Base-by-base conservation (phyloP, 2,888 invertebrate genomes). In the Aplocera efformata region DNA sequence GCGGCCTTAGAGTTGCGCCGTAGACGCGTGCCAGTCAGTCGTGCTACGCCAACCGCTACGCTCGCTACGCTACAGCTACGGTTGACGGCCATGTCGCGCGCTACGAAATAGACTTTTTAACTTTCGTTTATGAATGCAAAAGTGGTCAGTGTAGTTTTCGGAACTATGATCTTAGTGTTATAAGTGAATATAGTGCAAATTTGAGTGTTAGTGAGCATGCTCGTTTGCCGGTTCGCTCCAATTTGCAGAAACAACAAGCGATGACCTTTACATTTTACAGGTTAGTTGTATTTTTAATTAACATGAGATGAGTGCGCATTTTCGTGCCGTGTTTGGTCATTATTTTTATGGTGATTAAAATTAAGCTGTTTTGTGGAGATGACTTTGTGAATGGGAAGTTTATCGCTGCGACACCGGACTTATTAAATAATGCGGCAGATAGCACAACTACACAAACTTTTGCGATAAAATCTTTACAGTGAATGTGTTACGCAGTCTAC, bases 241-340 rank as follows among this genome's bases (percentile, higher is more conserved):
- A 69, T 71, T 72, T 67, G 67, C 72, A 66, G 67, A 70, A 65
- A 72, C 74, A 73, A 67, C 68, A 65, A 56, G 58, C 79, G 67
- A 83, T 83, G 84, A 78, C 73, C 76, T 73, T 75, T 59, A 55
- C 64, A 72, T 79, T 81, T 74, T 66, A 58, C 84, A 82, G 84
- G 84, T 84, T 69, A 81, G 82, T 79, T 74, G 65, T 79, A 67
- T 77, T 78, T 76, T 76, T 81, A 76, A 80, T 79, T 74, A 76
- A 68, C 63, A 57, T 50, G 59, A 55, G 58, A 63, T 61, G 64
- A 59, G 55, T 50, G 49, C 44, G 43, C 35, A 33, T 39, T 56
- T 51, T 52, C 44, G 34, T 33, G 34, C 21, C 24, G 43, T 39
- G 44, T 33, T 32, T 22, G 32, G 44, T 32, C 32, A 44, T 34